Percentiles rank a stretch among this genome's conserved stretches.
These are phyloP conservation scores for Austrofundulus limnaeus DNA, from an alignment of 2,113 vertebrate species.

Conservation along the genomic window DNA sequence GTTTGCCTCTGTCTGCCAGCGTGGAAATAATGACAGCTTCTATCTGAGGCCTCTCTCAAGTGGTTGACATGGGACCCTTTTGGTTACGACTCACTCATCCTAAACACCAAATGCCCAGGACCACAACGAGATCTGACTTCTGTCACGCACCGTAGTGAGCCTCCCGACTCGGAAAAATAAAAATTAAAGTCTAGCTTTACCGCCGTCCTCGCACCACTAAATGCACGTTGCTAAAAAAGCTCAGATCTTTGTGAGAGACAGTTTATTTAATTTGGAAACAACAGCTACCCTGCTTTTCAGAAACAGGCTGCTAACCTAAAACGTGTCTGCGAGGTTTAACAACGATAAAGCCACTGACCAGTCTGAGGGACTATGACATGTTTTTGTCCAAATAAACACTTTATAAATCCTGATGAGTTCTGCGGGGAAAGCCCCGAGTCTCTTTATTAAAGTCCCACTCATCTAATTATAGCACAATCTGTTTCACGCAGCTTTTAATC, in stretches of 20 bases:
- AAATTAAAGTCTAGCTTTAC: conserved; percentile 72
- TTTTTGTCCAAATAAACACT: conserved; percentile 34
- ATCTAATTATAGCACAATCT: conserved; percentile 18
- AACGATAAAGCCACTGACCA: conserved; percentile 27
- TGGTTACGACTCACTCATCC: conserved; percentile 49
- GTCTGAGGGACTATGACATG: conserved; percentile 27
- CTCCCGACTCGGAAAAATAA: conserved; percentile 65
- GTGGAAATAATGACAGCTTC: conserved; percentile 70
- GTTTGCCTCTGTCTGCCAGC: conserved; percentile 35
- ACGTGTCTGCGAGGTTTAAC: conserved; percentile 18
- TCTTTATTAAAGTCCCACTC: conserved; percentile 21
- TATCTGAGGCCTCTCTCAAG: conserved; percentile 61
- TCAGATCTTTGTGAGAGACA: conserved; percentile 48
- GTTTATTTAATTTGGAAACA: conserved; percentile 74
- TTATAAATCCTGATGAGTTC: conserved; percentile 18
- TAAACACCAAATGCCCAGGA: conserved; percentile 58
- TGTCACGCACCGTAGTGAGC: conserved; percentile 53
- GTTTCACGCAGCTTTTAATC: not conserved
- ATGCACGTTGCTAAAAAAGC: conserved; percentile 67
- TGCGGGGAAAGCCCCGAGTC: conserved; percentile 25
- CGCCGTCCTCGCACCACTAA: conserved; percentile 73
- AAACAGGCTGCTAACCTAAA: conserved; percentile 35
- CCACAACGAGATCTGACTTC: conserved; percentile 47
- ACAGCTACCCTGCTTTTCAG: conserved; percentile 49
- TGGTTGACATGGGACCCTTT: conserved; percentile 52